Percentiles rank a stretch among this genome's conserved stretches.
Conservation (phyloP, 2,888 invertebrate species). For the Parnassius mnemosyne region DNA sequence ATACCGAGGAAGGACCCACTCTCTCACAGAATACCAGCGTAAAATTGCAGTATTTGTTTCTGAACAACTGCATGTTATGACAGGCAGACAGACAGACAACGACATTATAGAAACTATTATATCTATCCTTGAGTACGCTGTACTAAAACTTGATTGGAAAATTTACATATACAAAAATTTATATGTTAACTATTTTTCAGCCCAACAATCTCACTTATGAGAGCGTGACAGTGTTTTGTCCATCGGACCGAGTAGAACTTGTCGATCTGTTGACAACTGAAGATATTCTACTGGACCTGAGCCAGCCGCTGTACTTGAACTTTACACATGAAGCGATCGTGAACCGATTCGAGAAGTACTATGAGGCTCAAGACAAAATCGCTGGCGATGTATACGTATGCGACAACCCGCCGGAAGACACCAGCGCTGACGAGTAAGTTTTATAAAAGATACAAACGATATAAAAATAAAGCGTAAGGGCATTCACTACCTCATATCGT, state of each 20-base stretch:
- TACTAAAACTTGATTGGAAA: too few species aligned
- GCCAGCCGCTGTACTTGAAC: slow-evolving; percentile 90
- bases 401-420: slow-evolving; percentile 82
- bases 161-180: not conserved
- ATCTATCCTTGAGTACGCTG: too few species aligned
- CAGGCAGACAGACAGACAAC: too few species aligned
- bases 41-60: too few species aligned
- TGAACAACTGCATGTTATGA: too few species aligned
- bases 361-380: slow-evolving; percentile 88
- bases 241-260: slow-evolving; percentile 86
- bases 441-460: not conserved
- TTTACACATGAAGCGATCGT: slow-evolving; percentile 91
- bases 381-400: slow-evolving; percentile 90
- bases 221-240: slow-evolving; percentile 92
- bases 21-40: too few species aligned
- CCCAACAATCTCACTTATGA: slow-evolving; percentile 90
- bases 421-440: slow-evolving; percentile 81
- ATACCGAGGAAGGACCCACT: too few species aligned
- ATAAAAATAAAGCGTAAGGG: not conserved
- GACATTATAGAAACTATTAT: too few species aligned
- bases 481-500: too few species aligned
- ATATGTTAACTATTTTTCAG: slow-evolving; percentile 68
- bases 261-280: slow-evolving; percentile 87
- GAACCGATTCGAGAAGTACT: slow-evolving; percentile 83
- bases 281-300: slow-evolving; percentile 89